Base-by-base conservation (phyloP, 1,140 invertebrate species). In the Hesperophylax magnus region DNA sequence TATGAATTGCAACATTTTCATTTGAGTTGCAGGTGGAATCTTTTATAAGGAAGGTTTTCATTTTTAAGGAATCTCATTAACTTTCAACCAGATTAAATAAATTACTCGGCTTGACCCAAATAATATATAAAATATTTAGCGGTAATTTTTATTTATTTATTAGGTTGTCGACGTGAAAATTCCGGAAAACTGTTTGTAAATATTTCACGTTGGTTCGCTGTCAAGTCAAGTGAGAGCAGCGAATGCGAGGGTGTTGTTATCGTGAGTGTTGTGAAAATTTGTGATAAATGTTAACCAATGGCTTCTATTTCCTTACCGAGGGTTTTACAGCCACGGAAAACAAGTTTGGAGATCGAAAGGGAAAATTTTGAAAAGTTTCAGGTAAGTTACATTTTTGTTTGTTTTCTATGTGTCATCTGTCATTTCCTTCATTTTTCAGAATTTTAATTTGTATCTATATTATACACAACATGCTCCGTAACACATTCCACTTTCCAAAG, bases 301-400 rank as follows among this genome's bases (percentile, higher is more conserved):
- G 93, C 93, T 88, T 95, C 94, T 84, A 88, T 94, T 85, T 94
- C 93, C 17, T 88, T 94, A 85, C 93, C 93, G n/a, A 89, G 93
- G 85, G 93, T 95, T 76, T 88, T 95, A 54, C 93, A 94, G 85
- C 92, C 92, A 81, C 92, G 93, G 83, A 95, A 94, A 87, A 94
- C 93, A 54, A 94, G 93, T 86, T 86, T 94, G 82, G 93, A 95
- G 86, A 91, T 93, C 80, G 93, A 95, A 87, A 91, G 93, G 53
- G 94, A 95, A 86, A 92, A 93, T 82, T 95, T 95, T 85, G 93
- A 94, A 87, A 95, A 95, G 87, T 93, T 93, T 85, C 94, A 95
- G 93, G 95, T 95, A 86, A 82, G 85, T 72, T 7, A 69, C 15
- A 56, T 78, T 47, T 69, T 14, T 61, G 18, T 72, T 24, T 31